Percentiles rank a stretch among this genome's conserved stretches.
These are phyloP conservation scores for Pachyseris speciosa DNA, from an alignment of 64 coral and sea anemone genomes.

Conservation along the genomic window DNA sequence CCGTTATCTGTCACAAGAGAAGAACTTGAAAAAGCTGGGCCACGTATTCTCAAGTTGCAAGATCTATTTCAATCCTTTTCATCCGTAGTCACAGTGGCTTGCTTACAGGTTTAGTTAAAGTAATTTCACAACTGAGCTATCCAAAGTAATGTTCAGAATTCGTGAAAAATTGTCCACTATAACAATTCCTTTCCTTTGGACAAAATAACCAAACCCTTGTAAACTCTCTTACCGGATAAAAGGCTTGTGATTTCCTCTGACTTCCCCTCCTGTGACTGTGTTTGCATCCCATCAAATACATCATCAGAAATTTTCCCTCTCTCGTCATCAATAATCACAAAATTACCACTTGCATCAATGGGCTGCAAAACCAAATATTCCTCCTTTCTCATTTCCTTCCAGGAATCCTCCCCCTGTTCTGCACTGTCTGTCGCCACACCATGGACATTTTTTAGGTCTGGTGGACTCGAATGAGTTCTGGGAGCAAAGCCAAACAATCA, in stretches of 20 bases:
- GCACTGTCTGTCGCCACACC: background rate
- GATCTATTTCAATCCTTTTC: too few relatives aligned
- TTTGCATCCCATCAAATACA: background rate
- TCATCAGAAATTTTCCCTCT: background rate
- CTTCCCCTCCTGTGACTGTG: background rate
- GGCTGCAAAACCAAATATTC: background rate
- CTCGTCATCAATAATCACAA: background rate
- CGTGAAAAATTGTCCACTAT: too few relatives aligned
- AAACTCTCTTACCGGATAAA: background rate
- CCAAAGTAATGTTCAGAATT: too few relatives aligned
- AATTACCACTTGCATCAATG: background rate
- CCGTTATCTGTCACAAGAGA: too few relatives aligned
- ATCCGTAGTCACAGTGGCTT: too few relatives aligned
- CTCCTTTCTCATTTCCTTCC: constrained; percentile 5
- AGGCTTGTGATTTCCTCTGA: background rate
- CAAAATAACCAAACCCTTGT: background rate
- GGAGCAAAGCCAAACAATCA: background rate
- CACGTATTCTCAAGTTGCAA: too few relatives aligned
- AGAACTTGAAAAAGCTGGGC: too few relatives aligned
- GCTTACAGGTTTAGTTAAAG: too few relatives aligned
- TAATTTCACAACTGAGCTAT: too few relatives aligned
- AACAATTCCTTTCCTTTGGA: too few relatives aligned
- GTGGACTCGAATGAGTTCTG: constrained; percentile 58
- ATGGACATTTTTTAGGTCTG: constrained; percentile 2
- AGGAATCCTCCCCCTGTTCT: background rate